Percentiles rank a stretch among this genome's conserved stretches.
These are phyloP conservation scores for Noctua janthe DNA, from an alignment of 2,888 invertebrate species.

Conservation along the genomic window DNA sequence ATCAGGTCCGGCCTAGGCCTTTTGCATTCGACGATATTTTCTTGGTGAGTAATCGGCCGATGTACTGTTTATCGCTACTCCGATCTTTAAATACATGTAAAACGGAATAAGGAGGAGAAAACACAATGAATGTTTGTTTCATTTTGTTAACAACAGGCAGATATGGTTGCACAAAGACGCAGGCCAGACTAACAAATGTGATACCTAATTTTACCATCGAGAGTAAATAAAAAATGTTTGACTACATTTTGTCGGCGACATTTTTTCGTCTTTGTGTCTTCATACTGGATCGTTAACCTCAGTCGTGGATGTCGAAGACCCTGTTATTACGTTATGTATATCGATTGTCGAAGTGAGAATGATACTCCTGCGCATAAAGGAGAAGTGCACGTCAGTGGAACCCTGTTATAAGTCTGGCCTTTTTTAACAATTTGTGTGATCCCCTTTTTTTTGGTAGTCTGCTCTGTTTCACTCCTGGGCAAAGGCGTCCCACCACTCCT, in stretches of 20 bases:
- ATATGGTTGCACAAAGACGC: constrained; percentile 27
- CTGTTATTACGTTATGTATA: not conserved
- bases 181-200: constrained; percentile 25
- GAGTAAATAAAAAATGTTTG: constrained; percentile 16
- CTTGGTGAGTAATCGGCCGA: constrained; percentile 38
- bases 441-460: not conserved
- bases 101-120: constrained; percentile 37
- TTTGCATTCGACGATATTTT: constrained; percentile 60
- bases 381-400: not conserved
- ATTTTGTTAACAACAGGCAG: constrained; percentile 18
- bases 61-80: constrained; percentile 59
- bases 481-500: not conserved
- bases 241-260: constrained; percentile 8
- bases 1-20: constrained; percentile 52
- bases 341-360: not conserved
- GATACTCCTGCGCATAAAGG: not conserved
- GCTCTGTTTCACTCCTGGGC: not conserved
- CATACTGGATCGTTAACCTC: constrained; percentile 3
- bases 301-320: constrained; percentile 17
- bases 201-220: constrained; percentile 36
- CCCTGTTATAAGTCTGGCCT: not conserved
- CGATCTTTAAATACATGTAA: constrained; percentile 57
- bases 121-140: constrained; percentile 30
- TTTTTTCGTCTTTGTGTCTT: constrained; percentile 30
- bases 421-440: not conserved